Evolutionary conservation across 1,140 invertebrate genomes (phyloP).

Genomic region (Meloidogyne chitwoodi): DNA sequence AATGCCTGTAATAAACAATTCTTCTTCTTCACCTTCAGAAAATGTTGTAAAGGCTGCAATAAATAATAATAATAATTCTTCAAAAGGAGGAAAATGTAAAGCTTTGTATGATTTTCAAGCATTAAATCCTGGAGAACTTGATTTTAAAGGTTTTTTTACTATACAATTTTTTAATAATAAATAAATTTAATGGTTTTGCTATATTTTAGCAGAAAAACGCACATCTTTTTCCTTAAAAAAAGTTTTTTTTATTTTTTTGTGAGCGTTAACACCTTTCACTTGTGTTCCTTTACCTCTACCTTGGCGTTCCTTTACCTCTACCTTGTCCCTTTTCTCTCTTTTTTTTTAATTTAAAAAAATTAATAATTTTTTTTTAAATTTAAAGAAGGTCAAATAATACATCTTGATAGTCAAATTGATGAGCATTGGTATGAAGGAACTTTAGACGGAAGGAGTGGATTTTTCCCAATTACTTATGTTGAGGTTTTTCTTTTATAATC

Average conservation of each 20-base stretch:
- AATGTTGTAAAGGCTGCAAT: too few relatives aligned
- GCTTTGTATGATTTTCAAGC: slow-evolving; percentile 48
- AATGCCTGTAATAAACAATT: neutral
- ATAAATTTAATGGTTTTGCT: too few relatives aligned
- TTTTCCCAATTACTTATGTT: slow-evolving; percentile 56
- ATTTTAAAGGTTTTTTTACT: slow-evolving; percentile 50
- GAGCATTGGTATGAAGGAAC: slow-evolving; percentile 58
- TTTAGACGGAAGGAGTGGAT: slow-evolving; percentile 51
- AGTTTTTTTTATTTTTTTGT: too few relatives aligned
- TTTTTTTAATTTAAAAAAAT: neutral
- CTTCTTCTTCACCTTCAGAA: slow-evolving; percentile 2
- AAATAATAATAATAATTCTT: neutral
- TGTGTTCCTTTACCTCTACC: too few relatives aligned
- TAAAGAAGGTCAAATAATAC: slow-evolving; percentile 50
- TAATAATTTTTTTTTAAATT: neutral
- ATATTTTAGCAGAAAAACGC: too few relatives aligned
- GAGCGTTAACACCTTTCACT: too few relatives aligned
- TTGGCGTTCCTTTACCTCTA: too few relatives aligned
- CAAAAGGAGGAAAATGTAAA: slow-evolving; percentile 38
- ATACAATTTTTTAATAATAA: neutral
- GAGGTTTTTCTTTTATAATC: slow-evolving; percentile 28
- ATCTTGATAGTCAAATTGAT: slow-evolving; percentile 53
- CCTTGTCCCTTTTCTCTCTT: too few relatives aligned
- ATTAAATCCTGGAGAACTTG: slow-evolving; percentile 49
- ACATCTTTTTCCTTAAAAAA: too few relatives aligned